Evolutionary conservation across 2,888 invertebrate species (phyloP).

Genomic region (Catocala fraxini): DNA sequence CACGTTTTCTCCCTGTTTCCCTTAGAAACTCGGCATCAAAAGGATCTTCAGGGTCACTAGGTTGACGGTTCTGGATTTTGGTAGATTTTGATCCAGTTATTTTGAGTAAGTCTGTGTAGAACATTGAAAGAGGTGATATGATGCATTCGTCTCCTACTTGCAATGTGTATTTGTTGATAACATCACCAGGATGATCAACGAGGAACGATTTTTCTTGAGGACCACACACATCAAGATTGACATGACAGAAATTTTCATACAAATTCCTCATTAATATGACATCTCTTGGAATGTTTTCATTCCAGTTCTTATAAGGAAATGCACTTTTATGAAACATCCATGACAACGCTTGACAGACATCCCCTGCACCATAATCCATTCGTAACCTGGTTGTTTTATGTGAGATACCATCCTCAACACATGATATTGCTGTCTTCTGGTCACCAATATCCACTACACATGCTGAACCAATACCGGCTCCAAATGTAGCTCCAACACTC

Average conservation of each 20-base stretch:
- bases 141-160: slow-evolving; percentile 97
- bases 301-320: slow-evolving; percentile 95
- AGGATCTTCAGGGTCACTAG: slow-evolving; percentile 95
- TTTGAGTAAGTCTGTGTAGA: slow-evolving; percentile 95
- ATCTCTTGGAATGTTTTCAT: slow-evolving; percentile 91
- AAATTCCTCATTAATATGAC: slow-evolving; percentile 93
- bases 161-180: slow-evolving; percentile 91
- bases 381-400: slow-evolving; percentile 94
- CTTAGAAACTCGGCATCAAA: slow-evolving; percentile 97
- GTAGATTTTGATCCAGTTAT: slow-evolving; percentile 93
- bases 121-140: slow-evolving; percentile 95
- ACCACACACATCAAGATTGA: slow-evolving; percentile 96
- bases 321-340: slow-evolving; percentile 96
- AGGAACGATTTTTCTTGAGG: slow-evolving; percentile 94
- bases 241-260: slow-evolving; percentile 96
- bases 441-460: slow-evolving; percentile 98
- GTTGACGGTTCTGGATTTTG: slow-evolving; percentile 91
- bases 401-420: slow-evolving; percentile 98
- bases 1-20: slow-evolving; percentile 92
- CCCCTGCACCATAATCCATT: slow-evolving; percentile 96
- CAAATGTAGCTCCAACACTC: slow-evolving; percentile 84
- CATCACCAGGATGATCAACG: slow-evolving; percentile 91
- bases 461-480: slow-evolving; percentile 90
- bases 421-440: slow-evolving; percentile 98
- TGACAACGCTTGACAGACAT: slow-evolving; percentile 95